Percentiles rank a stretch among this genome's conserved stretches.
Evolutionary conservation across 2,797 vertebrate species (phyloP).

Genomic region (Tangara arthus): DNA sequence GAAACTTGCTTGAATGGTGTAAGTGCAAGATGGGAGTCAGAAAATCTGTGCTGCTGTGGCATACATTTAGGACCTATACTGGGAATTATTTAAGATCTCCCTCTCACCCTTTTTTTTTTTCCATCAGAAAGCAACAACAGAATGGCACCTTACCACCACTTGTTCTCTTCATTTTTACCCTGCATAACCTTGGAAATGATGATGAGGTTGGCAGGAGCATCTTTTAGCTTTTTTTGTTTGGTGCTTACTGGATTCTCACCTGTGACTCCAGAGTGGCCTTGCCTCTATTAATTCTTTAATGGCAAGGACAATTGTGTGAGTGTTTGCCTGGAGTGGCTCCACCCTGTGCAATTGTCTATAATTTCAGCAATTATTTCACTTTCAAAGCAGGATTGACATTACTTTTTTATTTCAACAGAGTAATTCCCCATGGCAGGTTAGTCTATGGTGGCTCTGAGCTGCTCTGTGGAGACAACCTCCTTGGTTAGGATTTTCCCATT

Average conservation of each 20-base stretch:
- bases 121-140: background rate
- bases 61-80: background rate
- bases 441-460: background rate
- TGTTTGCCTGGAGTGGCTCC: background rate
- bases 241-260: background rate
- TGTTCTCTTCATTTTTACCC: background rate
- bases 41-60: background rate
- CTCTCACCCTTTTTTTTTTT: background rate
- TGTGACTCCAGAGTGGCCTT: background rate
- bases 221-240: background rate
- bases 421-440: background rate
- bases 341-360: background rate
- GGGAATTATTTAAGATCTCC: background rate
- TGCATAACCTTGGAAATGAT: background rate
- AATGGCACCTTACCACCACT: background rate
- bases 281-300: background rate
- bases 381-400: background rate
- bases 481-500: background rate
- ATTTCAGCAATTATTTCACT: constrained; percentile 11
- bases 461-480: background rate
- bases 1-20: background rate
- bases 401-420: background rate
- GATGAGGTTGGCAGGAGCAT: background rate
- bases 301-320: background rate
- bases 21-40: background rate